phyloP scores from a whole-genome alignment of 2,797 vertebrate genomes.

The Rhodeus uyekii region DNA sequence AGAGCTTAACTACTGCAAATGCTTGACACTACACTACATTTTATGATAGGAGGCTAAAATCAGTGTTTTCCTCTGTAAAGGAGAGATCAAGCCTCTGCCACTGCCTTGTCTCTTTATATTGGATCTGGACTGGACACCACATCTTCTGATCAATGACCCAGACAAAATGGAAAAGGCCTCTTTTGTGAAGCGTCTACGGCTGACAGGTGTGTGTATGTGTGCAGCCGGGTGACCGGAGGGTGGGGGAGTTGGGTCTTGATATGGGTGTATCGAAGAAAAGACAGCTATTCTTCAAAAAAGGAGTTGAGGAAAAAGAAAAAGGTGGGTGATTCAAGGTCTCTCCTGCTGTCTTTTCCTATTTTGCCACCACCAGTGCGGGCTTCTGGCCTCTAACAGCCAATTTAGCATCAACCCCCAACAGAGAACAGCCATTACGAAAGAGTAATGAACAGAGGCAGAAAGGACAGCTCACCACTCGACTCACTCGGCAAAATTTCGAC shows the following conservation, averaged over 20 bases:
- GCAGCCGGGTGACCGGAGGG: conserved; percentile 14
- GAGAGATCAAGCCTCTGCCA: conserved; percentile 37
- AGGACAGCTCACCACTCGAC: conserved; percentile 36
- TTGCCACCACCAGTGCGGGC: conserved; percentile 2
- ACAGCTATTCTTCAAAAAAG: conserved; percentile 49
- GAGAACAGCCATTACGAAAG: conserved; percentile 34
- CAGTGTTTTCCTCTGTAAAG: conserved; percentile 42
- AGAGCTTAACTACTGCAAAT: conserved; percentile 36
- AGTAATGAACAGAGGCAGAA: conserved; percentile 50
- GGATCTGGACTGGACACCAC: conserved; percentile 40
- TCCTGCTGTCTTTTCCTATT: conserved; percentile 46
- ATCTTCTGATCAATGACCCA: conserved; percentile 60
- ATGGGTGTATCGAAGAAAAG: conserved; percentile 30
- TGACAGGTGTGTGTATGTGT: conserved; percentile 56
- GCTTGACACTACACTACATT: conserved; percentile 39
- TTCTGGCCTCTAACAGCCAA: conserved; percentile 49
- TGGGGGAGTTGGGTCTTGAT: not conserved
- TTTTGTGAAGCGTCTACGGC: conserved; percentile 52
- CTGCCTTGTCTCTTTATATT: conserved; percentile 42
- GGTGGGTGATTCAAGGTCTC: conserved; percentile 50
- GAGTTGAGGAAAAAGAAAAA: conserved; percentile 29
- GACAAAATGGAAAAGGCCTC: conserved; percentile 59
- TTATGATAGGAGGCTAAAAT: conserved; percentile 46
- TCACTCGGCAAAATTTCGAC: conserved; percentile 37
- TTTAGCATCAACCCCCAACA: conserved; percentile 45